These are phyloP conservation scores for Caenorhabditis remanei DNA, from an alignment of 1,140 invertebrate species.

Conservation along the genomic window DNA sequence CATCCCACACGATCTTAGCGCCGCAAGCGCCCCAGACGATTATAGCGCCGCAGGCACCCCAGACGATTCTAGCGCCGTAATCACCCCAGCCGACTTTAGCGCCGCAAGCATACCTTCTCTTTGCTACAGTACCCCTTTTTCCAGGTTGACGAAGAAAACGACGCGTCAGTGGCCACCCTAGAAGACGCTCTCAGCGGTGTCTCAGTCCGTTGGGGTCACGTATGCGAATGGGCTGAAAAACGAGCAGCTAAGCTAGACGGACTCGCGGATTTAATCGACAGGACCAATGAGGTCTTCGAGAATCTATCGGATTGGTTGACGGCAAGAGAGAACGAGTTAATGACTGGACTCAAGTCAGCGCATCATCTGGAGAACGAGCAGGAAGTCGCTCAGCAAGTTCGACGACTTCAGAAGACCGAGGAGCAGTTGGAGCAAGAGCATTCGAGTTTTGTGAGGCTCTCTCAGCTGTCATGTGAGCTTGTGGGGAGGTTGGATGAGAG, in stretches of 20 bases:
- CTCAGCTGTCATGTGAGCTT: slow-evolving; percentile 72
- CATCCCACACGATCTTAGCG: too few relatives aligned
- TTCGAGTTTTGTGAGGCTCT: slow-evolving; percentile 71
- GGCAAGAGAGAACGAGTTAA: slow-evolving; percentile 65
- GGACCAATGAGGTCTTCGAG: slow-evolving; percentile 64
- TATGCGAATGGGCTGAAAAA: slow-evolving; percentile 74
- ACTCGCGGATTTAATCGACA: slow-evolving; percentile 69
- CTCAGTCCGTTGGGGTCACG: slow-evolving; percentile 45
- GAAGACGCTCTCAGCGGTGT: slow-evolving; percentile 36
- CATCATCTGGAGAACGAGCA: slow-evolving; percentile 72
- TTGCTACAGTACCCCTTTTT: background rate
- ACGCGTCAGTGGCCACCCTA: background rate
- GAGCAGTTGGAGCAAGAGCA: slow-evolving; percentile 71
- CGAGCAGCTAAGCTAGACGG: slow-evolving; percentile 71
- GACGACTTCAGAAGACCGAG: slow-evolving; percentile 69
- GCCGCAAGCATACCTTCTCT: too few relatives aligned
- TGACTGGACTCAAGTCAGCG: slow-evolving; percentile 64
- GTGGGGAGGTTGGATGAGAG: slow-evolving; percentile 64
- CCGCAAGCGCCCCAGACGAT: too few relatives aligned
- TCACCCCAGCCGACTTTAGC: too few relatives aligned
- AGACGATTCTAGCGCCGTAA: too few relatives aligned
- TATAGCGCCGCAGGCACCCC: too few relatives aligned
- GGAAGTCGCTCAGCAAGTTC: slow-evolving; percentile 72
- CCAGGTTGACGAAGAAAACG: slow-evolving; percentile 67
- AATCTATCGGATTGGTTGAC: slow-evolving; percentile 70